Evolutionary conservation across 2,797 vertebrate genomes (phyloP), one percentile per base, ranked within the genome.

Genomic region (Sebastes diploproa): DNA sequence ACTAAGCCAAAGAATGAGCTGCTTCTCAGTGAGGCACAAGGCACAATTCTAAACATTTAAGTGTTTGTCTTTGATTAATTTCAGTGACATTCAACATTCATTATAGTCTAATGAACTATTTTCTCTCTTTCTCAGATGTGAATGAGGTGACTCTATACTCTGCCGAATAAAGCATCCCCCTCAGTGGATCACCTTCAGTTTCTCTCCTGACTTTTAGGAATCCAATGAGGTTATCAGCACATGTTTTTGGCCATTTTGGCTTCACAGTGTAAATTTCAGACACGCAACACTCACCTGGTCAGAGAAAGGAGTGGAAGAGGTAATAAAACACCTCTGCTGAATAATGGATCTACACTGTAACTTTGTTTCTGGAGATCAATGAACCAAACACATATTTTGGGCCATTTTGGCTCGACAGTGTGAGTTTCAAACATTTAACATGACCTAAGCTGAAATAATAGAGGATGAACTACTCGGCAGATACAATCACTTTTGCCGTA

Each of bases 281-380:
- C 10, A 54, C 8, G 0, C 20, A n/a, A 0, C 20, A 50, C 46
- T 50, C 46, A 9, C n/a, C 52, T 22, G 52, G 0, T 22, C n/a
- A n/a, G 50, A 54, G 0, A 54, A 22, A n/a, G 52, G 52, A 54
- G 52, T 11, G 10, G 52, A 22, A 0, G 20, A 22, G 52, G 9
- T 54, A n/a, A 54, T 54, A 11, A 54, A 54, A 54, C 56, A 18
- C 7, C 25, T 59, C 14, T 29, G 25, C 25, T 27, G 27, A 60
- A 30, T 60, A 18, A 60, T 16, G 7, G 23, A 27, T 25, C 58
- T 27, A 60, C 58, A 60, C 6, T 60, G 27, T 30, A 30, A 30
- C 58, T 29, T 30, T 18, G 16, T 60, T 60, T 30, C 27, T 60
- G 58, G 0, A 30, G 14, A 60, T 29, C 27, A 2, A 60, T 60